Conservation (phyloP, 2,888 invertebrate genomes). For the Zeuzera pyrina region DNA sequence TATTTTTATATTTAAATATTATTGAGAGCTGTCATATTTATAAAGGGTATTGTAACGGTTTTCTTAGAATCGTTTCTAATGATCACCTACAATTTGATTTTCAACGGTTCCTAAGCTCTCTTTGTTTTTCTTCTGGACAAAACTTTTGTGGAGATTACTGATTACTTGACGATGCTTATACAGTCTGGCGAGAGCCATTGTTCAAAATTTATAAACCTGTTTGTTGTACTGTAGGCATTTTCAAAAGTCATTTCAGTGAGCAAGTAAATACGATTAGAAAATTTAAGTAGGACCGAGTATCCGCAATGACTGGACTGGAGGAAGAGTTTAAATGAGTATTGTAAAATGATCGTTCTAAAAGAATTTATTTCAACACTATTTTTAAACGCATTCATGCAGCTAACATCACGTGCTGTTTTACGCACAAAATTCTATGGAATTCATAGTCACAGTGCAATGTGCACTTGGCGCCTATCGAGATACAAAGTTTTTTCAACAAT, state of each 20-base stretch:
- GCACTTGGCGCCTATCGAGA: slow-evolving; percentile 66
- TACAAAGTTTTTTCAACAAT: slow-evolving; percentile 55
- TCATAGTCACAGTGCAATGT: slow-evolving; percentile 48
- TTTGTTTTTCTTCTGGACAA: slow-evolving; percentile 24
- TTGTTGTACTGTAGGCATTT: slow-evolving; percentile 23
- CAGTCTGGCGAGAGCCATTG: slow-evolving; percentile 34
- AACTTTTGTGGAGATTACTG: not conserved
- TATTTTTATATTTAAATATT: too few species aligned
- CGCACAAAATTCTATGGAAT: slow-evolving; percentile 40
- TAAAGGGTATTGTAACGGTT: too few species aligned
- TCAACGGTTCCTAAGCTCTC: too few species aligned
- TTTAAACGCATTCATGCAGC: slow-evolving; percentile 11
- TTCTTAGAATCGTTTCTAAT: too few species aligned
- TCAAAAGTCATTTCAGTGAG: slow-evolving; percentile 28
- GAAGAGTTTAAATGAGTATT: not conserved
- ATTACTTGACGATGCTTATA: slow-evolving; percentile 16
- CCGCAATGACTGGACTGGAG: not conserved
- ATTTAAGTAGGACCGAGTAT: slow-evolving; percentile 1
- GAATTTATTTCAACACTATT: not conserved
- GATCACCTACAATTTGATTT: too few species aligned
- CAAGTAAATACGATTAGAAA: slow-evolving; percentile 28
- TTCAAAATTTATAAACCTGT: slow-evolving; percentile 27
- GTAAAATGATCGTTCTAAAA: not conserved
- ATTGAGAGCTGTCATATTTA: too few species aligned
- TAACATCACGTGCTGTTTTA: slow-evolving; percentile 24